These are phyloP conservation scores for Lasius platythorax DNA, from an alignment of 2,888 invertebrate genomes.

Conservation along the genomic window DNA sequence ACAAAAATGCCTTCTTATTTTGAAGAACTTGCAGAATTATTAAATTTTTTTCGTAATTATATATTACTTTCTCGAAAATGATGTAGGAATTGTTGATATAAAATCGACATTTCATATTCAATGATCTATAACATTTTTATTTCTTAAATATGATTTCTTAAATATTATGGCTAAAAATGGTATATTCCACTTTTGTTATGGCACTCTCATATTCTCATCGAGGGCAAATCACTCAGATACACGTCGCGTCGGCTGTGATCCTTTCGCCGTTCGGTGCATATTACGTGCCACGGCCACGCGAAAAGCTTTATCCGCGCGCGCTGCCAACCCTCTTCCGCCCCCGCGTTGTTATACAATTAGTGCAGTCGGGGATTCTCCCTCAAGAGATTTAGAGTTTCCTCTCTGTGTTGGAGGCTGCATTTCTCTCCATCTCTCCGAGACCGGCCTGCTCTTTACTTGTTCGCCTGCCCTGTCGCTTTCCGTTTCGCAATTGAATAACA, in stretches of 20 bases:
- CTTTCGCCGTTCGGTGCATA: slow-evolving; percentile 22
- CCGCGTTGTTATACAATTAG: slow-evolving; percentile 79
- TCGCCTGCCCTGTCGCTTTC: slow-evolving; percentile 59
- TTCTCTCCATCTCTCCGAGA: slow-evolving; percentile 51
- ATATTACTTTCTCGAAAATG: neutral
- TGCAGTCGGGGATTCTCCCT: slow-evolving; percentile 72
- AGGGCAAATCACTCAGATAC: slow-evolving; percentile 19
- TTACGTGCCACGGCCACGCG: slow-evolving; percentile 45
- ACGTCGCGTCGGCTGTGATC: slow-evolving; percentile 19
- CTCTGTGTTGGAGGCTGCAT: slow-evolving; percentile 52
- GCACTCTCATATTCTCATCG: slow-evolving; percentile 10
- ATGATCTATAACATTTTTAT: neutral
- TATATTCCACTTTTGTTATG: neutral
- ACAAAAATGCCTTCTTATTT: neutral
- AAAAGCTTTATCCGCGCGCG: slow-evolving; percentile 52
- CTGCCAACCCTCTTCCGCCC: slow-evolving; percentile 41
- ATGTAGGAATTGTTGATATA: neutral
- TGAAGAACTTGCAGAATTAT: neutral
- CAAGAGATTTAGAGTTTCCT: slow-evolving; percentile 69
- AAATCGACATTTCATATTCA: neutral
- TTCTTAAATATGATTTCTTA: neutral
- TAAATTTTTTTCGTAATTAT: neutral
- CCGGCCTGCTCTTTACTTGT: slow-evolving; percentile 57
- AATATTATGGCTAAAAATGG: neutral
- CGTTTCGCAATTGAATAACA: slow-evolving; percentile 76